A percentile compares a stretch with the other conserved stretches of the same genome.
Conservation (phyloP, 2,888 invertebrate species). For the Cephus pygmeus region DNA sequence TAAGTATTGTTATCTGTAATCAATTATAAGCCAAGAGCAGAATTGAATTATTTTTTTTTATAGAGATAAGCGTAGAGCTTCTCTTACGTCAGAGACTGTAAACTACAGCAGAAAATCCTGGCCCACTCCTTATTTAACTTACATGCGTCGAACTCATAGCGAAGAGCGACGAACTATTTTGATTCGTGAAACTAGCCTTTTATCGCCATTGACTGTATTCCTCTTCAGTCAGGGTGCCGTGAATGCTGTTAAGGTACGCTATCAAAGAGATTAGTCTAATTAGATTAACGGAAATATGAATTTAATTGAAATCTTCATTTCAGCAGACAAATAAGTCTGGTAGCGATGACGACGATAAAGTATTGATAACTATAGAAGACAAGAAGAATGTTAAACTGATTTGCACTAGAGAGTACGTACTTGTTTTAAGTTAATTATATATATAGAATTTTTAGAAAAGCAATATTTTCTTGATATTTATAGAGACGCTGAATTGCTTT, state of each 20-base stretch:
- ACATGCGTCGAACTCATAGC: constrained; percentile 72
- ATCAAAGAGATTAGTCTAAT: too few relatives aligned
- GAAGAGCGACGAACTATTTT: constrained; percentile 69
- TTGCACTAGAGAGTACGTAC: constrained; percentile 64
- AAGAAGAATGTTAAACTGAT: constrained; percentile 59
- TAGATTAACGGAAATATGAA: too few relatives aligned
- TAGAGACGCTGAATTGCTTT: constrained; percentile 69
- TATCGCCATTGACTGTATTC: constrained; percentile 72
- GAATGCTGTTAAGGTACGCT: too few relatives aligned
- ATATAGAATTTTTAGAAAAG: constrained; percentile 36
- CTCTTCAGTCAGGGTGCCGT: constrained; percentile 65
- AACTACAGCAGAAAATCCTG: constrained; percentile 69
- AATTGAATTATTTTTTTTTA: constrained; percentile 30
- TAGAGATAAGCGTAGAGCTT: constrained; percentile 71
- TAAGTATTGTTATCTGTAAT: constrained; percentile 49
- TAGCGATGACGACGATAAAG: constrained; percentile 40
- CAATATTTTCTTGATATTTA: constrained; percentile 60
- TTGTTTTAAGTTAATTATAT: constrained; percentile 18
- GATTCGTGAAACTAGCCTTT: constrained; percentile 70
- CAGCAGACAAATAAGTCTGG: background rate
- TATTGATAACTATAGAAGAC: constrained; percentile 57
- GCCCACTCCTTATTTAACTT: constrained; percentile 68
- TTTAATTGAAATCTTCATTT: too few relatives aligned
- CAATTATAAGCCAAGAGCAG: background rate
- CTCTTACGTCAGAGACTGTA: constrained; percentile 74